Base-by-base conservation (phyloP, 2,797 vertebrate species). In the Limosa lapponica region DNA sequence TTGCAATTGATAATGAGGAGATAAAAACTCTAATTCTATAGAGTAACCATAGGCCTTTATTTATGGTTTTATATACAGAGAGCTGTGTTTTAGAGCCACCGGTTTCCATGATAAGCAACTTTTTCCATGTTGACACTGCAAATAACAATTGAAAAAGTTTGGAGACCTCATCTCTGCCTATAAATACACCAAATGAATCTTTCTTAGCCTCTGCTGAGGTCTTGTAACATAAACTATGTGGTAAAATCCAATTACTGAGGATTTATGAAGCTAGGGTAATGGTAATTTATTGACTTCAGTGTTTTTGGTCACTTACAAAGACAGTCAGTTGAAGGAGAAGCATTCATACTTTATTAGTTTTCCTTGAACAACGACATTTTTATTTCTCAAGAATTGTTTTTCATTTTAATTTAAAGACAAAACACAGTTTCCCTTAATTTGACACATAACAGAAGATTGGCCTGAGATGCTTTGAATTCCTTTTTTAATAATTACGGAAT, bases 341-440 rank as follows among this genome's bases (percentile, higher is more conserved):
- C 77, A 79, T 90, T 93, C 90, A 59, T 87, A 59, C 59, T 94
- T 95, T 96, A 95, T 96, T 93, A 78, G 59, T 87, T 39, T 91
- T 89, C 86, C 88, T 91, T 92, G 83, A 93, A 87, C 57, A 90
- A 58, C 85, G 83, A 55, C 82, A 72, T 74, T 89, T 91, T 95
- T 89, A 93, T 90, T 55, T 20, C 54, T 84, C 17, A 65, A 78
- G 49, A 55, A 83, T 75, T 79, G 65, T 46, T 95, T 94, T 32
- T 88, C 52, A 18, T 73, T 91, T 89, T 83, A 89, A 65, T 67
- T 81, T 91, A 67, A 95, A 93, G 52, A 73, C 48, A 83, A 95
- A 94, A 86, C 30, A 83, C 51, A 72, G 54, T 74, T 82, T 86
- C 19, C 77, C 41, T 82, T 95, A 66, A 77, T 96, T 92, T 93